phyloP scores from a whole-genome alignment of 2,113 vertebrate genomes.

The Glaucidium brasilianum region DNA sequence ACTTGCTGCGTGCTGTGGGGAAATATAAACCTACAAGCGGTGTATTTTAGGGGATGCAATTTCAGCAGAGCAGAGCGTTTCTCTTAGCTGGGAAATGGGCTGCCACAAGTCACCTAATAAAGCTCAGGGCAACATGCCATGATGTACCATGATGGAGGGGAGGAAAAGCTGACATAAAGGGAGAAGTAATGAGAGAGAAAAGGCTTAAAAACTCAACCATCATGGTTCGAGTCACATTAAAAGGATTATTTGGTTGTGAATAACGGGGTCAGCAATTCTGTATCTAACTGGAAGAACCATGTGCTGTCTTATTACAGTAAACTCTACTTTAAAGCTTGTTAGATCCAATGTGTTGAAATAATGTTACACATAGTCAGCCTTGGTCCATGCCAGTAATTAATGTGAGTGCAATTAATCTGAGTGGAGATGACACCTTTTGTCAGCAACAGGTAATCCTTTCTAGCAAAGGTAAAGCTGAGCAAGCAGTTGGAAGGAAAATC shows the following conservation, averaged over 20 bases:
- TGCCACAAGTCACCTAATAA: neutral
- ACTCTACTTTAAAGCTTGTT: neutral
- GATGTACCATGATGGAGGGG: neutral
- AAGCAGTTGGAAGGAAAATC: conserved; percentile 28
- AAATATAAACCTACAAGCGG: neutral
- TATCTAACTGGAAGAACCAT: neutral
- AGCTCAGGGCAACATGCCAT: fast-evolving
- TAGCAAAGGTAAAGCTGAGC: conserved; percentile 9
- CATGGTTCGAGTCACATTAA: neutral
- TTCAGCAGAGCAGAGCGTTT: neutral
- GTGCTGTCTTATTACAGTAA: neutral
- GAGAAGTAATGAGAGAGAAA: neutral
- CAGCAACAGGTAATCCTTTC: conserved; percentile 11
- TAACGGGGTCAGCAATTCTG: neutral
- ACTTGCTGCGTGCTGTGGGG: neutral
- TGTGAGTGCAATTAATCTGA: neutral
- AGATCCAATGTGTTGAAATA: neutral
- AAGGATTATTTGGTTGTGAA: conserved; percentile 5
- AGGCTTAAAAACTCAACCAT: neutral
- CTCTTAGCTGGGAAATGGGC: conserved; percentile 2
- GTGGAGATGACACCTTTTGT: conserved; percentile 1
- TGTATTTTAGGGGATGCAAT: neutral
- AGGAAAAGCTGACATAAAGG: neutral
- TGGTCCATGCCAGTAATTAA: neutral
- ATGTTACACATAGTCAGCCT: neutral